Evolutionary conservation across 2,113 vertebrate genomes (phyloP).

Genomic region (Oryzias curvinotus): DNA sequence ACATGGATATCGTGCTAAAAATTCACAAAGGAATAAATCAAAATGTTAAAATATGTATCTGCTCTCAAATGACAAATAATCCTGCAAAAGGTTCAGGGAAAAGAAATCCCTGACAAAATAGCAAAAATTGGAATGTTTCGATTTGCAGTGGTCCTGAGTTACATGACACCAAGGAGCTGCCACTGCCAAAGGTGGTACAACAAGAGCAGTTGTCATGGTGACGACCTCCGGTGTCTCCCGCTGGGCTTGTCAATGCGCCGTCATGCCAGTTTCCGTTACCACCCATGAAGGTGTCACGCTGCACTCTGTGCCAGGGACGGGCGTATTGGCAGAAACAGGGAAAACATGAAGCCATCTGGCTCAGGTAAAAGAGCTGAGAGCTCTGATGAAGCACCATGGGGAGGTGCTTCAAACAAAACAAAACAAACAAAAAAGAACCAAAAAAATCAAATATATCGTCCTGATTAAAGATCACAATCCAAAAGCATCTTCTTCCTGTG

Average conservation of each 20-base stretch:
- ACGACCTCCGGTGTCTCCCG: conserved; percentile 62
- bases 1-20: neutral
- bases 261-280: conserved; percentile 67
- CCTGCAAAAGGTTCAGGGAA: too few species aligned
- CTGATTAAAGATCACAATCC: conserved; percentile 5
- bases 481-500: neutral
- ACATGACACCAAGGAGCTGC: conserved; percentile 19
- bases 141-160: neutral
- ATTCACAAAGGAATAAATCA: neutral
- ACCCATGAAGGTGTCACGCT: conserved; percentile 63
- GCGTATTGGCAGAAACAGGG: conserved; percentile 27
- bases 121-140: neutral
- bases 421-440: neutral
- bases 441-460: neutral
- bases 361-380: conserved; percentile 32
- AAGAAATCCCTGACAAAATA: neutral
- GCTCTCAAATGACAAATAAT: neutral
- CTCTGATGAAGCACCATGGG: conserved; percentile 2
- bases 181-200: conserved; percentile 29
- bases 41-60: neutral
- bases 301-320: conserved; percentile 51
- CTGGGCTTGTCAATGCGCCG: conserved; percentile 51
- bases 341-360: conserved; percentile 57
- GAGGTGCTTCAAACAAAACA: conserved; percentile 2
- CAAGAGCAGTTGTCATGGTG: conserved; percentile 46